Evolutionary conservation across 2,113 vertebrate species (phyloP), one percentile per base, ranked within the genome.

Genomic region (Carassius gibelio): DNA sequence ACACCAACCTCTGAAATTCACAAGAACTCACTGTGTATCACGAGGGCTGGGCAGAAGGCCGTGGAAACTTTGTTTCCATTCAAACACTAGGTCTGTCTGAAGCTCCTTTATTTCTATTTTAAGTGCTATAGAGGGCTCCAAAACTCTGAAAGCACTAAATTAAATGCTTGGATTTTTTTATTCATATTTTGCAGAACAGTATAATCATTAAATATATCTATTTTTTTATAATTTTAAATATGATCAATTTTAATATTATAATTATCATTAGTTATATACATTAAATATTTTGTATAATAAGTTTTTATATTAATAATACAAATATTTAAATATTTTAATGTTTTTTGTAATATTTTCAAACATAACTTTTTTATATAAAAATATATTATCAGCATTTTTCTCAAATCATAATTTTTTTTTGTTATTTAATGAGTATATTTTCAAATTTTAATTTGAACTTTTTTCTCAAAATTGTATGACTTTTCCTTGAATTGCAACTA

Each of bases 11-110:
- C 66, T 71, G 5, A 48, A 81, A 81, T 81, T 2, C 3, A 1
- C 61, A 62, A 61, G 36, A 66, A 66, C 42, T 50, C 26, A 8
- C 7, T 26, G 59, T 48, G n/a, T 42, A 36, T 61, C 57, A 42
- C 36, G 3, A 15, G 17, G 34, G 21, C 52, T 66, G 38, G 36
- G 38, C 11, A 81, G 61, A 48, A 66, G 38, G 23, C 15, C 3
- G 5, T 69, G 62, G 80, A 81, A 55, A 55, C 17, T 68, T 52
- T 52, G n/a, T 36, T 81, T 81, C 80, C 62, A 69, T n/a, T 26
- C 80, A 13, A 55, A 81, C 79, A 69, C 57, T 36, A 36, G 55
- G 38, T 66, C 59, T 48, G 59, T 66, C 78, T 64, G 38, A 15
- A 13, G 5, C 11, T 19, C n/a, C 9, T 48, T 19, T 64, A 19